A percentile compares a stretch with the other conserved stretches of the same genome.
phyloP scores from a whole-genome alignment of 2,113 vertebrate genomes.

The Pyrgilauda ruficollis region DNA sequence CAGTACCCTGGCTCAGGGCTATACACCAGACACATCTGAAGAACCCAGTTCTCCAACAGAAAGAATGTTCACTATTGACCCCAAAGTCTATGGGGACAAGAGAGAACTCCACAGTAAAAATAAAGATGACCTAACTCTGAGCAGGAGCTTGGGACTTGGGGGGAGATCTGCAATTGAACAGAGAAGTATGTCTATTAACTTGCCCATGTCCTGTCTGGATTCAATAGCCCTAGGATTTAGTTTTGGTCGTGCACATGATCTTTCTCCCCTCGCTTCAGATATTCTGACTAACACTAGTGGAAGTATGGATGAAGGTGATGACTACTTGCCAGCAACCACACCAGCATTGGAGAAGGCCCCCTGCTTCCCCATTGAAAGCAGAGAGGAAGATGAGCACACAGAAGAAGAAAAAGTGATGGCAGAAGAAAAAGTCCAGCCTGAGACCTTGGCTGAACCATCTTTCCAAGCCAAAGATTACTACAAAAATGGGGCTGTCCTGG shows the following conservation, averaged over 20 bases:
- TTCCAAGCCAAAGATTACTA: conserved; percentile 80
- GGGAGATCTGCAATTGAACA: conserved; percentile 92
- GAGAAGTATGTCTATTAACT: conserved; percentile 96
- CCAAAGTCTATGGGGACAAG: conserved; percentile 80
- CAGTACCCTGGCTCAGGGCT: conserved; percentile 80
- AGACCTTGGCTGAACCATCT: conserved; percentile 79
- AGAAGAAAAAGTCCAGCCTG: conserved; percentile 73
- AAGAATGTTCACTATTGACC: conserved; percentile 82
- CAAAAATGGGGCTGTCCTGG: conserved; percentile 90
- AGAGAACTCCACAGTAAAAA: conserved; percentile 82
- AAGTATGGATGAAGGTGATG: conserved; percentile 92
- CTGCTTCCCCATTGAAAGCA: conserved; percentile 79
- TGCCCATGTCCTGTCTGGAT: conserved; percentile 90
- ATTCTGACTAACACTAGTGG: conserved; percentile 95
- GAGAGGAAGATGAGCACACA: conserved; percentile 62
- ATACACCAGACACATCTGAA: conserved; percentile 73
- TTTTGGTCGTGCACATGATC: conserved; percentile 85
- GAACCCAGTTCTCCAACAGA: conserved; percentile 74
- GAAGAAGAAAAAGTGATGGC: conserved; percentile 54
- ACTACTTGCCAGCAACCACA: conserved; percentile 92
- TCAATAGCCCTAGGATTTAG: conserved; percentile 86
- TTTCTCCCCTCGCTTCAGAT: conserved; percentile 93
- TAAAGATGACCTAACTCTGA: conserved; percentile 92
- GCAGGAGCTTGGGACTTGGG: conserved; percentile 84
- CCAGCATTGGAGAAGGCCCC: conserved; percentile 86